Base-by-base conservation (phyloP, 2,888 invertebrate species). In the Troides helena region DNA sequence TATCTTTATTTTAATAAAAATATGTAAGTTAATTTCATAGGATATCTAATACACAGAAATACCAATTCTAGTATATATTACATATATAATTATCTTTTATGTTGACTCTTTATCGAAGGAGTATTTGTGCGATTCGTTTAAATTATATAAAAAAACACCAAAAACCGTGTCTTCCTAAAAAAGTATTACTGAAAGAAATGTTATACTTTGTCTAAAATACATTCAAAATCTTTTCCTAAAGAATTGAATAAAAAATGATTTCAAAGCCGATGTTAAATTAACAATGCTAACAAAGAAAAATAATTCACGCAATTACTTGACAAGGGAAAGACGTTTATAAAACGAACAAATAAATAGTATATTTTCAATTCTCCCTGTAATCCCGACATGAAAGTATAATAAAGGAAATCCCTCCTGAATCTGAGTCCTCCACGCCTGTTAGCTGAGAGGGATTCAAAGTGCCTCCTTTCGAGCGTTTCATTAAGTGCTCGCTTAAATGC, bases 401-500 rank as follows among this genome's bases (percentile, higher is more conserved):
- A 80, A 82, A 81, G 81, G 78, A 75, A 82, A 84, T 84, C 83
- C 83, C 78, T 80, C 80, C 79, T 84, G 82, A 85, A 85, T 82
- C 85, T 80, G 78, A 77, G 78, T 74, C 79, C 77, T 78, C 76
- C 74, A 74, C 76, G 78, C 76, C 74, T 76, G 74, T 77, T 74
- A 81, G 77, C 78, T 77, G 79, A 77, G 76, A 80, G 80, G 80
- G 82, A 81, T 81, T 84, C 78, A 75, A 79, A 77, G 81, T 76
- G 82, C 79, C 81, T 80, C 79, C 81, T 80, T 75, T 75, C 78
- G 78, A 80, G 81, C 82, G 80, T 86, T 88, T 88, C 88, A 88
- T 87, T 87, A 88, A 86, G 84, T 83, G 82, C 75, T 73, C 80
- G 80, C 82, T 83, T 83, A 83, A 82, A 80, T 77, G 77, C 80